Evolutionary conservation across 2,113 vertebrate genomes (phyloP), one percentile per base, ranked within the genome.

Genomic region (Myotis lucifugus): DNA sequence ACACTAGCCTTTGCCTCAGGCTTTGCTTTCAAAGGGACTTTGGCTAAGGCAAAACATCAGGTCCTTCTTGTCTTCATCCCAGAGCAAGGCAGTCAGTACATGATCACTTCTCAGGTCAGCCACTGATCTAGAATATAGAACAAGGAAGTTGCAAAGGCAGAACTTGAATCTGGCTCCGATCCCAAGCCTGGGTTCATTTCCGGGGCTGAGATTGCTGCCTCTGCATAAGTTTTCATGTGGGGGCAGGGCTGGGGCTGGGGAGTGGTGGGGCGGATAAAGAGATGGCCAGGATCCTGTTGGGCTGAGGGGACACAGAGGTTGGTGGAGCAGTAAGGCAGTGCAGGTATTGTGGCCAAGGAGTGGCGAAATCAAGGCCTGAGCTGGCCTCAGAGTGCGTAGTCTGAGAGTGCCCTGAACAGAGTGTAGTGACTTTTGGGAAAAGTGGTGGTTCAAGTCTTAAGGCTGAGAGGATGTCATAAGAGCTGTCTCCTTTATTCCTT

Each of bases 71-170:
- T 85, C 29, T 40, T 82, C 12, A 6, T 15, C 34, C 40, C 77
- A 46, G 40, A 59, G n/a, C 66, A 5, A 32, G 12, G n/a, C 15
- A 0, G 37, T 8, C 13, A 10, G 64, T 25, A 18, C 2, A 0
- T 0, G 3, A 46, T 46, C 8, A 6, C 10, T 19, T 29, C 37
- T 52, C 13, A 2, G 9, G 5, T 13, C 42, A 67, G 81, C 0
- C 25, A 46, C 56, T 59, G 23, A 23, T 17, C 12, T 32, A 66
- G 64, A 66, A 66, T 50, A 6, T 14, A 3, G 2, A 2, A 27
- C 59, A 32, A 70, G 64, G 42, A 61, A 3, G 6, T 1, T 2
- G 5, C 40, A 5, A 54, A 91, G 79, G 17, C 52, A 27, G 77
- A 9, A 19, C 37, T 34, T 40, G 23, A 6, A 6, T 15, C 32